Conservation (phyloP, 1,140 invertebrate species). For the Acromyrmex echinatior region DNA sequence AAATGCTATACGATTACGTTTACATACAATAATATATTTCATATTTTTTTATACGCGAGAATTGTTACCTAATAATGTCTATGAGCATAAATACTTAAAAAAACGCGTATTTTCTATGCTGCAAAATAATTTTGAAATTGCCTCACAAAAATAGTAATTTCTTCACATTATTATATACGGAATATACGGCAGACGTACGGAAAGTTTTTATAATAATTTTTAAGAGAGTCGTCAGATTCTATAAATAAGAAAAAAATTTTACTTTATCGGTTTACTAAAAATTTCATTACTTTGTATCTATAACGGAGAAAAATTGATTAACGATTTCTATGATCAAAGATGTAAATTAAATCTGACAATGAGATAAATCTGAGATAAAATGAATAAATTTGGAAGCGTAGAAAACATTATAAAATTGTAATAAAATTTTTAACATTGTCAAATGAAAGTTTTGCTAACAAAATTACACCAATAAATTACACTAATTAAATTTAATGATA, state of each 20-base stretch:
- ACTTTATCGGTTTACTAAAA: neutral
- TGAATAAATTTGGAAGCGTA: neutral
- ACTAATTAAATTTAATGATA: neutral
- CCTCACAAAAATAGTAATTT: neutral
- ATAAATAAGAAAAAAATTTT: neutral
- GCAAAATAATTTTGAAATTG: neutral
- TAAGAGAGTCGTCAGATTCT: neutral
- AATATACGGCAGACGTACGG: too few relatives aligned
- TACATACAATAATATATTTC: too few relatives aligned
- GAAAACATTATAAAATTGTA: neutral
- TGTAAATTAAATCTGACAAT: neutral
- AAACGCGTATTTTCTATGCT: neutral
- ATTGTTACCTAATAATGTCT: neutral
- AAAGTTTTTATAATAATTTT: slow-evolving; percentile 1
- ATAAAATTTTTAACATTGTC: neutral
- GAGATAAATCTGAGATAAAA: neutral
- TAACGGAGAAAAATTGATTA: neutral
- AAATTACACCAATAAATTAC: neutral
- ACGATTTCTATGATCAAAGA: neutral
- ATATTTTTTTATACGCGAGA: neutral
- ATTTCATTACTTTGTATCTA: neutral
- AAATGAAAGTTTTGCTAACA: neutral
- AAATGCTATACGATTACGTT: too few relatives aligned
- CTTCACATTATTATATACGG: neutral
- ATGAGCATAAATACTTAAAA: neutral